Evolutionary conservation across 2,113 vertebrate species (phyloP).

Genomic region (Stercorarius parasiticus): DNA sequence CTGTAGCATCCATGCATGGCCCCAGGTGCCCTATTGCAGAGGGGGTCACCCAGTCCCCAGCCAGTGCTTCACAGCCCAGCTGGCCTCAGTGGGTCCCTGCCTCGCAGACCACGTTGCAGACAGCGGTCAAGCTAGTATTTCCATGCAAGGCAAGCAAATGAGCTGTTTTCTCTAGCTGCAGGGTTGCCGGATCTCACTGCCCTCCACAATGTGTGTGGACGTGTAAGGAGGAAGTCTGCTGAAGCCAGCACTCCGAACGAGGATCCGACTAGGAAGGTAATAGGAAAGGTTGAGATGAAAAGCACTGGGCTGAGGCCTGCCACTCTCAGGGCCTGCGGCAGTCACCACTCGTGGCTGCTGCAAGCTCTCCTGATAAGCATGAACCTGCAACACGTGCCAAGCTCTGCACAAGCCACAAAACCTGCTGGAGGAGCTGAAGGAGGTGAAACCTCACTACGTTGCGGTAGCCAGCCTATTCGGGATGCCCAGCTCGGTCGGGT

Average conservation of each 20-base stretch:
- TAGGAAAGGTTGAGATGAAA: neutral
- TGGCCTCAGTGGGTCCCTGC: neutral
- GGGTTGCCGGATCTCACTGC: neutral
- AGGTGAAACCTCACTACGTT: neutral
- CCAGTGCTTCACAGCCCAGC: neutral
- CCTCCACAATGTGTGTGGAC: rapidly evolving
- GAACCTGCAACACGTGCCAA: neutral
- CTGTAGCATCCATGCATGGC: rapidly evolving
- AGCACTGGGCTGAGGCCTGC: neutral
- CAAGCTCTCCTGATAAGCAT: neutral
- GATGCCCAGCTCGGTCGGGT: rapidly evolving
- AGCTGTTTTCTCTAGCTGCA: neutral
- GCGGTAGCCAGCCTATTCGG: neutral
- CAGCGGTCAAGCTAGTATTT: neutral
- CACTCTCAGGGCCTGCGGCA: neutral
- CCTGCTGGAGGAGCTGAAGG: neutral
- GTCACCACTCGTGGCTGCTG: neutral
- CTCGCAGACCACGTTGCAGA: rapidly evolving
- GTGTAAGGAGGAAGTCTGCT: neutral
- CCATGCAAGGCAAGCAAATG: neutral
- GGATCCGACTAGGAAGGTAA: neutral
- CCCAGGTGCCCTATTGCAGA: rapidly evolving
- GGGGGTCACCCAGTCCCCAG: neutral
- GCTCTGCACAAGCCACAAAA: neutral
- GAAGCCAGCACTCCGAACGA: neutral